These are phyloP conservation scores for Drosophila guanche DNA, from an alignment of 1,140 invertebrate genomes.

Conservation along the genomic window DNA sequence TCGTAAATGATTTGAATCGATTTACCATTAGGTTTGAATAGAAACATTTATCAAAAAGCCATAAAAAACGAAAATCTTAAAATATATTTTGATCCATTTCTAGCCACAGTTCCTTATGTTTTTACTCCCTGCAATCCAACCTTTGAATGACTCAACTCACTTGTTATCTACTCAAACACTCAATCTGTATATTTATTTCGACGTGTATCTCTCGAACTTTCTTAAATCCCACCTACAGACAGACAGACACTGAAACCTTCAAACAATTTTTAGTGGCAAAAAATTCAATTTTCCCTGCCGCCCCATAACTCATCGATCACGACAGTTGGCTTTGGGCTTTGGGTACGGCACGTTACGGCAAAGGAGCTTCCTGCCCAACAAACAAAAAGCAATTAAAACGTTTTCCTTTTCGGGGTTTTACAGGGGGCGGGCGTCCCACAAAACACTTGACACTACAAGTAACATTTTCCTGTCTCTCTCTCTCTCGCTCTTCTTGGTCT, in stretches of 20 bases:
- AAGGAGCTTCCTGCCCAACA: conserved; percentile 22
- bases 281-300: conserved; percentile 45
- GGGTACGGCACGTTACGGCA: conserved; percentile 21
- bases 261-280: conserved; percentile 33
- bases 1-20: no score
- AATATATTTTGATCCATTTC: no score
- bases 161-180: no score
- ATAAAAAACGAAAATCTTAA: no score
- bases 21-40: no score
- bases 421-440: conserved; percentile 8
- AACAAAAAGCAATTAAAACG: conserved; percentile 74
- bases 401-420: conserved; percentile 44
- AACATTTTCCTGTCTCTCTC: conserved; percentile 35
- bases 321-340: conserved; percentile 42
- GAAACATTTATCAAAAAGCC: no score
- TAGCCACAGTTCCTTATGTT: no score
- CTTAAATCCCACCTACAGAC: background rate
- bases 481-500: no score
- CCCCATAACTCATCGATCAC: conserved; percentile 46
- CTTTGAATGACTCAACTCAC: no score
- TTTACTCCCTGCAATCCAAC: no score
- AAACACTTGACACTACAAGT: conserved; percentile 45
- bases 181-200: background rate
- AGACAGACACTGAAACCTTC: background rate
- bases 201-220: background rate